A percentile compares a stretch with the other conserved stretches of the same genome.
These are phyloP conservation scores for Trichosurus vulpecula DNA, from an alignment of 2,797 vertebrate species.

Conservation along the genomic window DNA sequence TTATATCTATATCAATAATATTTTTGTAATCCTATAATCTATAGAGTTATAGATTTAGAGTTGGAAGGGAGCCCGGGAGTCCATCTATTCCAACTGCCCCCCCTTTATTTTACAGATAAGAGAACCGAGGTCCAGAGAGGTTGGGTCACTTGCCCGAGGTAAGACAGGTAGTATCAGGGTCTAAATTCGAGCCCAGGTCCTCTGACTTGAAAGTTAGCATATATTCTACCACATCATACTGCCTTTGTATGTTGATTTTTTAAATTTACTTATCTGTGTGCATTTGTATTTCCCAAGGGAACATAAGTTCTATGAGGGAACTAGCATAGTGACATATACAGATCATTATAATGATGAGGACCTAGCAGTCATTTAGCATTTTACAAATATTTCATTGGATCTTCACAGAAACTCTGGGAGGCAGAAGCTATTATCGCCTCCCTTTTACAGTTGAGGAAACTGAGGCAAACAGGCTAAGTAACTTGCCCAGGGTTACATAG, in stretches of 20 bases:
- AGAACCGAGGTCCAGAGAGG: not conserved
- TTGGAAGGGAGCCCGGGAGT: not conserved
- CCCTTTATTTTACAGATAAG: not conserved
- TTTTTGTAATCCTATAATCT: not conserved
- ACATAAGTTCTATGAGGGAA: not conserved
- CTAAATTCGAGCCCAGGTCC: not conserved
- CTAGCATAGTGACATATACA: not conserved
- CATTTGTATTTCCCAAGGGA: not conserved
- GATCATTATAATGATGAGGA: not conserved
- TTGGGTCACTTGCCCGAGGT: not conserved
- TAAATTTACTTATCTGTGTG: not conserved
- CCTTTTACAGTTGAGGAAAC: not conserved
- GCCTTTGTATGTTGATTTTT: not conserved
- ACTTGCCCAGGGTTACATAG: not conserved
- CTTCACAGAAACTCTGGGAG: not conserved
- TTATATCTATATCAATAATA: not conserved
- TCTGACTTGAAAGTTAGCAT: not conserved
- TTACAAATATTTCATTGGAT: not conserved
- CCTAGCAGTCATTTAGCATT: not conserved
- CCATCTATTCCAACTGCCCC: not conserved
- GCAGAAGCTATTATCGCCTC: not conserved
- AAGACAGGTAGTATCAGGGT: not conserved
- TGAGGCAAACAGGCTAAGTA: not conserved
- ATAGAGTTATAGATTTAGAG: not conserved
- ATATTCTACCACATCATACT: not conserved